phyloP scores from a whole-genome alignment of 2,113 vertebrate genomes.

The Seriola dumerili region DNA sequence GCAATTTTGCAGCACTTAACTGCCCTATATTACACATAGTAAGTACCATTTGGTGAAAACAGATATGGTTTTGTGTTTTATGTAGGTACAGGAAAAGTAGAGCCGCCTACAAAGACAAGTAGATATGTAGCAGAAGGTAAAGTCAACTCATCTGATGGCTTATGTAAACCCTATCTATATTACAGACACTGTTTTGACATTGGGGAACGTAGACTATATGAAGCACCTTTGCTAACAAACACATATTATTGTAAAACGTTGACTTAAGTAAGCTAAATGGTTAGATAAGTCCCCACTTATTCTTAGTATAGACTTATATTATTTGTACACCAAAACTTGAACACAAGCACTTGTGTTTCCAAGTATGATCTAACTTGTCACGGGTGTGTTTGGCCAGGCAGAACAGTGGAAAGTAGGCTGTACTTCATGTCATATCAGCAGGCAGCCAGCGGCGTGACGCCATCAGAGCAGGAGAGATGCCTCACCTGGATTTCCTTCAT shows the following conservation, averaged over 20 bases:
- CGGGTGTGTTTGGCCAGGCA: constrained; percentile 28
- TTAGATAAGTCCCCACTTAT: not conserved
- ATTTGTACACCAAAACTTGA: constrained; percentile 22
- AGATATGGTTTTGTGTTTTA: not conserved
- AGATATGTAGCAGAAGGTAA: not conserved
- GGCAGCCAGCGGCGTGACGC: constrained; percentile 67
- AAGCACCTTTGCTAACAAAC: not conserved
- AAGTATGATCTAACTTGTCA: constrained; percentile 35
- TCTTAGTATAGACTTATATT: not conserved
- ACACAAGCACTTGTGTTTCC: constrained; percentile 8
- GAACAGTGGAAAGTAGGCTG: constrained; percentile 40
- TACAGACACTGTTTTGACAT: not conserved
- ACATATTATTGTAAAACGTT: not conserved
- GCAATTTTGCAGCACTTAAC: not conserved
- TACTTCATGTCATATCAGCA: constrained; percentile 65
- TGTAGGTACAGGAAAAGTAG: too few species aligned
- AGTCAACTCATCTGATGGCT: not conserved
- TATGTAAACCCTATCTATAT: not conserved
- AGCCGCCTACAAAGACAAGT: not conserved
- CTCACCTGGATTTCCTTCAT: constrained; percentile 85
- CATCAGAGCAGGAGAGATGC: constrained; percentile 60
- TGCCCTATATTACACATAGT: not conserved
- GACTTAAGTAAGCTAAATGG: not conserved
- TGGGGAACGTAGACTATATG: not conserved
- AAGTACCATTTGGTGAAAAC: not conserved